phyloP scores from a whole-genome alignment of 2,797 vertebrate genomes.

The Malurus splendens region DNA sequence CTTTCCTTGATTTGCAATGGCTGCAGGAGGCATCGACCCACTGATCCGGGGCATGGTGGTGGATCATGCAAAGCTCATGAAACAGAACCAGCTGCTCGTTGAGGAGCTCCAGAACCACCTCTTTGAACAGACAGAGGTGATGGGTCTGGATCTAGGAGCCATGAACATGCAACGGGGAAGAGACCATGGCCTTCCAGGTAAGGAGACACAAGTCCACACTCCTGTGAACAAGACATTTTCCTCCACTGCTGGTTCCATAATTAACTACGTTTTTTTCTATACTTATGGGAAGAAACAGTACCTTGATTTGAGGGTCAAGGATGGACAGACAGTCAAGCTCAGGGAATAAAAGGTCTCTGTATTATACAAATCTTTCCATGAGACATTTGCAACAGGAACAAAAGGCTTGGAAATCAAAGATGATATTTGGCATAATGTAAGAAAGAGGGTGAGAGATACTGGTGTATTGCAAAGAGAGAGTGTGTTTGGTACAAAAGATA shows the following conservation, averaged over 20 bases:
- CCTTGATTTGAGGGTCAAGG: neutral
- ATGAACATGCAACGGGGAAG: conserved; percentile 84
- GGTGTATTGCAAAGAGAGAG: neutral
- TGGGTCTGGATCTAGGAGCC: conserved; percentile 81
- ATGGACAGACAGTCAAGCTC: neutral
- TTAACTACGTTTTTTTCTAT: neutral
- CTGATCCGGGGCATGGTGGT: conserved; percentile 79
- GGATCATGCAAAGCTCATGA: conserved; percentile 68
- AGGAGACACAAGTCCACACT: neutral
- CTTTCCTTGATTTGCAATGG: neutral
- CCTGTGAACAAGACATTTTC: neutral
- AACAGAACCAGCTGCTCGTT: conserved; percentile 72
- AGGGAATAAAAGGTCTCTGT: neutral
- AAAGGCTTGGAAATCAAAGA: neutral
- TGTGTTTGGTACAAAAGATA: neutral
- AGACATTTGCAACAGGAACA: neutral
- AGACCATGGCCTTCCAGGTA: conserved; percentile 86
- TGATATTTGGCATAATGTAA: neutral
- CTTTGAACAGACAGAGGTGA: conserved; percentile 66
- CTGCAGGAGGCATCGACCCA: conserved; percentile 83
- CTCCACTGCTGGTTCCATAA: neutral
- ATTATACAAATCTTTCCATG: neutral
- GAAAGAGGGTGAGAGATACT: neutral
- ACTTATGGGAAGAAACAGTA: neutral
- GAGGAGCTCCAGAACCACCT: conserved; percentile 83